phyloP scores from a whole-genome alignment of 1,140 invertebrate species.

The Dolichoris vasculosae region DNA sequence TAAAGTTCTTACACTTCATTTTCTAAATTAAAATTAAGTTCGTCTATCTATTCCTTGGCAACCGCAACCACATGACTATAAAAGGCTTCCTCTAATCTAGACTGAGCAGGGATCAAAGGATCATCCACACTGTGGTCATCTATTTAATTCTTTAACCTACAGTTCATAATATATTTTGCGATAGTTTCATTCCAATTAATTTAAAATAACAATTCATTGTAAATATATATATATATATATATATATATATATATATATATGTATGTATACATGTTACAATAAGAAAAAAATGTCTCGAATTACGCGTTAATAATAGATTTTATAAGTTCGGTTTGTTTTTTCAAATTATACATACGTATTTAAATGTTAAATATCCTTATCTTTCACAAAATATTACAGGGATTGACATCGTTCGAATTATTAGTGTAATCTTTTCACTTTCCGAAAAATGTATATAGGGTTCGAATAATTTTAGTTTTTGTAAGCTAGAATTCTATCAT shows the following conservation, averaged over 20 bases:
- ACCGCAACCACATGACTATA: neutral
- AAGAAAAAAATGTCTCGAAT: too few species aligned
- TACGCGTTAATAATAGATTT: neutral
- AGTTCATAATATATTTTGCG: neutral
- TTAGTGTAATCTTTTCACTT: neutral
- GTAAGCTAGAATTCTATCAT: neutral
- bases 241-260: too few species aligned
- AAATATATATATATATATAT: neutral
- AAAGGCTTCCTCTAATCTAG: constrained; percentile 17
- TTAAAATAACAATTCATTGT: too few species aligned
- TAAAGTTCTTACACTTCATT: neutral
- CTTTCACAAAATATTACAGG: neutral
- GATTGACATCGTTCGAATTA: neutral
- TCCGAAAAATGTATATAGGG: neutral
- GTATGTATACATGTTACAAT: too few species aligned
- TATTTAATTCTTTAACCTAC: neutral
- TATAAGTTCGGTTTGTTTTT: neutral
- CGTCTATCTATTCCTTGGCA: neutral
- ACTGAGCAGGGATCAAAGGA: constrained; percentile 9
- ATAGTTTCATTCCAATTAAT: neutral
- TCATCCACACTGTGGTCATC: neutral
- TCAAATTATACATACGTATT: neutral
- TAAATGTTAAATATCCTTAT: neutral
- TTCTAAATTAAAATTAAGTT: constrained; percentile 23
- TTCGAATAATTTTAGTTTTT: neutral